Evolutionary conservation across 2,888 invertebrate genomes (phyloP).

Genomic region (Trichacis sp.): DNA sequence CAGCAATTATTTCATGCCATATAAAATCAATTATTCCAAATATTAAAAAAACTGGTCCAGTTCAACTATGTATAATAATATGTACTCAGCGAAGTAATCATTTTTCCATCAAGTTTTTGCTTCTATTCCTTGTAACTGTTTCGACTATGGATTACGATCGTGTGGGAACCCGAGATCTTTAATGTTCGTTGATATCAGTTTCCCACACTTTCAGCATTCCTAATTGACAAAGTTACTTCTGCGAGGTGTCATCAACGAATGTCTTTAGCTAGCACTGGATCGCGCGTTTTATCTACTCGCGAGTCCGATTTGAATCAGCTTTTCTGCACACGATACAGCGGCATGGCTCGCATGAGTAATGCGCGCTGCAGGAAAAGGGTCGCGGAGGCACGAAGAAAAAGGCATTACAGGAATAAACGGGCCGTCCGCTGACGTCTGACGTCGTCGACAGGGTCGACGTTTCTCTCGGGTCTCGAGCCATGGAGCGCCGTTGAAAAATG

Average conservation of each 20-base stretch:
- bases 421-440: conserved; percentile 42
- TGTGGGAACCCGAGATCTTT: background rate
- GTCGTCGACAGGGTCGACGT: conserved; percentile 39
- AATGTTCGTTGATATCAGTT: background rate
- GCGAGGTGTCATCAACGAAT: background rate
- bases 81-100: too few relatives aligned
- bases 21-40: too few relatives aligned
- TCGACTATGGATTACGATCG: background rate
- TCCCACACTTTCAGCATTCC: conserved; percentile 7
- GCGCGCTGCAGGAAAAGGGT: conserved; percentile 6
- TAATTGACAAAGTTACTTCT: conserved; percentile 10
- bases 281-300: conserved; percentile 10
- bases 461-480: conserved; percentile 28
- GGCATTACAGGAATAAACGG: conserved; percentile 58
- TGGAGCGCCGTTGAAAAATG: conserved; percentile 63
- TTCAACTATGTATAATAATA: too few relatives aligned
- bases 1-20: too few relatives aligned
- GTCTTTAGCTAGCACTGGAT: conserved; percentile 1
- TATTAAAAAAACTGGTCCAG: too few relatives aligned
- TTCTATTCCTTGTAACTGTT: background rate
- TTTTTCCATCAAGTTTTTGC: background rate
- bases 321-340: conserved; percentile 7
- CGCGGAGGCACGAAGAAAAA: conserved; percentile 60
- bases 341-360: conserved; percentile 27
- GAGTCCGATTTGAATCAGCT: conserved; percentile 23